Conservation (phyloP, 1,140 invertebrate species). For the Leguminivora glycinivorella region DNA sequence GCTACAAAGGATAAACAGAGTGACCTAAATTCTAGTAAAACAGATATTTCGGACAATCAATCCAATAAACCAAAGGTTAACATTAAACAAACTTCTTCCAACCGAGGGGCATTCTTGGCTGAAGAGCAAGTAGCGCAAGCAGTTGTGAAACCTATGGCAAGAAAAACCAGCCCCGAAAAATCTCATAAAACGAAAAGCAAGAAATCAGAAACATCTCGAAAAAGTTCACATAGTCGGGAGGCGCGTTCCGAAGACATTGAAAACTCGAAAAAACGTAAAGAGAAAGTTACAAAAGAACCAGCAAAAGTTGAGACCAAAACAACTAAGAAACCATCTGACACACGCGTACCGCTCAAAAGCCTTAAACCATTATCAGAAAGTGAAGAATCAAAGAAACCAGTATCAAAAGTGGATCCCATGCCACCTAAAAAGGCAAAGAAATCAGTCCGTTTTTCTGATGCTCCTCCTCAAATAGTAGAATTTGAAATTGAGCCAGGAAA, state of each 20-base stretch:
- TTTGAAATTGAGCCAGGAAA: conserved; percentile 69
- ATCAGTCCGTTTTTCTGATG: conserved; percentile 55
- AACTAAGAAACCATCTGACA: conserved; percentile 15
- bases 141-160: conserved; percentile 41
- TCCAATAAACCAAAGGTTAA: conserved; percentile 35
- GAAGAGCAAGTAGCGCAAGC: conserved; percentile 35
- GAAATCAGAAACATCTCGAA: conserved; percentile 1
- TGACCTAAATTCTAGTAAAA: conserved; percentile 26
- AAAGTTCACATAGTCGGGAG: background rate
- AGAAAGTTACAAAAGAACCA: conserved; percentile 25
- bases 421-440: conserved; percentile 47
- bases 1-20: conserved; percentile 58
- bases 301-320: conserved; percentile 34
- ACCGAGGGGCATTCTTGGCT: conserved; percentile 60
- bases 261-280: conserved; percentile 34
- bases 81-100: conserved; percentile 58
- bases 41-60: conserved; percentile 34
- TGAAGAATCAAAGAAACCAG: conserved; percentile 44
- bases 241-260: conserved; percentile 10
- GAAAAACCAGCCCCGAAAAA: conserved; percentile 39
- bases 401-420: conserved; percentile 53
- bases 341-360: conserved; percentile 40
- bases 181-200: conserved; percentile 27
- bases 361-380: conserved; percentile 50
- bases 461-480: conserved; percentile 42